phyloP scores from a whole-genome alignment of 2,797 vertebrate genomes.

The Spinibarbus caldwelli region DNA sequence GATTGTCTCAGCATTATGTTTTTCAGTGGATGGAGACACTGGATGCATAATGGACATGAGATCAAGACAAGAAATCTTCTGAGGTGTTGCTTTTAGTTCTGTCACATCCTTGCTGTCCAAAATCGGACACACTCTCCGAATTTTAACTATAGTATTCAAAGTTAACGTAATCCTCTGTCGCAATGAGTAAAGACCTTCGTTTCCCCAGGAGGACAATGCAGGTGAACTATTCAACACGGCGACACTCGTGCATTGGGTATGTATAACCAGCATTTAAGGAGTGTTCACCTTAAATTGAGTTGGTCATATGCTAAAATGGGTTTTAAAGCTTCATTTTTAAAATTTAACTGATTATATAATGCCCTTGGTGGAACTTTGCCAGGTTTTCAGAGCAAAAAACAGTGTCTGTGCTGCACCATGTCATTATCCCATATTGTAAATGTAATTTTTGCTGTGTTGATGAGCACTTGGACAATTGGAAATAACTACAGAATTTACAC shows the following conservation, averaged over 20 bases:
- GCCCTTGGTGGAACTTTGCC: neutral
- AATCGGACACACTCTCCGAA: conserved; percentile 43
- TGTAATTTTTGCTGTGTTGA: neutral
- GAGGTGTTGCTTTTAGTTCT: conserved; percentile 38
- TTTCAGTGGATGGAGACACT: conserved; percentile 47
- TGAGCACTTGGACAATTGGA: neutral
- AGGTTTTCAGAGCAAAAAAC: neutral
- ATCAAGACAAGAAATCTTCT: conserved; percentile 54
- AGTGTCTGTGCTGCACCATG: neutral
- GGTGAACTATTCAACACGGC: conserved; percentile 75
- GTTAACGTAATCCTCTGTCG: conserved; percentile 36
- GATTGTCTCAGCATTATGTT: conserved; percentile 17
- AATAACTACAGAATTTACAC: neutral
- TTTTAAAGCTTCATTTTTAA: neutral
- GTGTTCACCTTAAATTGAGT: neutral
- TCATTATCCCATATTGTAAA: neutral
- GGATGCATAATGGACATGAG: conserved; percentile 26
- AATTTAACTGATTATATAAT: neutral
- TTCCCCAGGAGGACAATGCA: conserved; percentile 75
- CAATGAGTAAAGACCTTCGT: conserved; percentile 81
- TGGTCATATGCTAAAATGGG: neutral
- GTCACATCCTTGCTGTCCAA: conserved; percentile 35
- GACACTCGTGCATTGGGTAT: conserved; percentile 83
- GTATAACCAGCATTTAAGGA: conserved; percentile 60
- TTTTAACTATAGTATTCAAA: conserved; percentile 24